Base-by-base conservation (phyloP, 2,797 vertebrate genomes). In the Helarctos malayanus region DNA sequence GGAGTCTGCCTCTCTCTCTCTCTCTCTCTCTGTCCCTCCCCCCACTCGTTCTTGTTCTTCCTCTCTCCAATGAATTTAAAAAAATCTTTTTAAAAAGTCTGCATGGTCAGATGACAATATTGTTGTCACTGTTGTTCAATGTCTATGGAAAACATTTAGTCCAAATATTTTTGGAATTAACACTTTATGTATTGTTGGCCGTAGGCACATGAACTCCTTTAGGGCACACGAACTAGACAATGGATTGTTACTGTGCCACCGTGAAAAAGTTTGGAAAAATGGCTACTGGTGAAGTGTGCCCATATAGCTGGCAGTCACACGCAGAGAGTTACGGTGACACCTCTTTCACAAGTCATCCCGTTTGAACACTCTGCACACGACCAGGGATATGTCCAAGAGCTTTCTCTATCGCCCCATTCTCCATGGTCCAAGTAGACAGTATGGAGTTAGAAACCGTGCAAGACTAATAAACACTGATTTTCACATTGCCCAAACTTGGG, bases 21-120 rank as follows among this genome's bases (percentile, higher is more conserved):
- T 38, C 35, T 38, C 35, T 38, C 35, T 25, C 38, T 15, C 7
- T 15, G 68, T 11, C 38, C 21, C 25, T 47, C 45, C 45, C 2
- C 8, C 73, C 15, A 47, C 15, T 18, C 0, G 4, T 29, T 0
- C 45, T 9, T 7, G 0, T 8, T 73, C 38, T 45, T 7, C 25
- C 38, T 65, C 61, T 75, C 73, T 75, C 71, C 29, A 29, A 47
- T 29, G 45, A 47, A 47, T 16, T 41, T 41, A 15, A 8, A 29
- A 71, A 54, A 79, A 8, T 45, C 3, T 18, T 65, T 23, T 23
- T 81, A 75, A 47, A 9, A 12, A 71, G 75, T 29, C 32, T 69
- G 38, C 5, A 49, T 2, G 4, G 54, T n/a, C n/a, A 59, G 69
- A 69, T 14, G 18, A 63, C 41, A n/a, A 32, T 49, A 68, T 56